These are phyloP conservation scores for Pandemis cinnamomeana DNA, from an alignment of 2,888 invertebrate genomes.

Conservation along the genomic window DNA sequence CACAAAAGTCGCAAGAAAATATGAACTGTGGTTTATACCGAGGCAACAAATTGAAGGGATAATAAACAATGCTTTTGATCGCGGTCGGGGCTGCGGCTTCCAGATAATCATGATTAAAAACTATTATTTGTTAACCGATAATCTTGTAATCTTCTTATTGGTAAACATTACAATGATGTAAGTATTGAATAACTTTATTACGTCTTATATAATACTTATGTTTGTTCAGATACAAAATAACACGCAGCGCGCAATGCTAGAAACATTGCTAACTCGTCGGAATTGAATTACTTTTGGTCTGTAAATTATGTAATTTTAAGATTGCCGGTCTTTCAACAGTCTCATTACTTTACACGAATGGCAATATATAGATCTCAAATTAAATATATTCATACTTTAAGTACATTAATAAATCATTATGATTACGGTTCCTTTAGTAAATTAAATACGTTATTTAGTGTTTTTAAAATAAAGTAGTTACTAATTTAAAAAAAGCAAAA, in stretches of 20 bases:
- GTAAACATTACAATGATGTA: slow-evolving; percentile 33
- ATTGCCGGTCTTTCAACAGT: slow-evolving; percentile 10
- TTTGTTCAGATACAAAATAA: slow-evolving; percentile 34
- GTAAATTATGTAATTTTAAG: slow-evolving; percentile 35
- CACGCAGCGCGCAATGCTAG: slow-evolving; percentile 8
- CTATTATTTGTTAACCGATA: slow-evolving; percentile 26
- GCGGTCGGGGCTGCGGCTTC: slow-evolving; percentile 24
- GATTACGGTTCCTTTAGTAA: too few relatives aligned
- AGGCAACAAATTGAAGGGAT: slow-evolving; percentile 9
- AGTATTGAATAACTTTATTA: slow-evolving; percentile 40
- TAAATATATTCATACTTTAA: too few relatives aligned
- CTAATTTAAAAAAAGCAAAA: not conserved
- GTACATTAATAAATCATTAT: too few relatives aligned
- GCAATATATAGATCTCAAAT: not conserved
- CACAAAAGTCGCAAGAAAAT: not conserved
- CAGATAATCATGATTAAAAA: slow-evolving; percentile 32
- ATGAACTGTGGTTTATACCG: slow-evolving; percentile 22
- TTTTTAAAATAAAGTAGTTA: not conserved
- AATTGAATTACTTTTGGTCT: slow-evolving; percentile 28
- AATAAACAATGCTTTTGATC: slow-evolving; percentile 14
- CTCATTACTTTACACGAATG: slow-evolving; percentile 17
- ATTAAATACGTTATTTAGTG: too few relatives aligned
- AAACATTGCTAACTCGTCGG: slow-evolving; percentile 35
- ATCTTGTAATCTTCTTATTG: slow-evolving; percentile 34
- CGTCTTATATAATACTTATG: slow-evolving; percentile 29